Conservation (phyloP, 2,797 vertebrate species). For the Selene dorsalis region DNA sequence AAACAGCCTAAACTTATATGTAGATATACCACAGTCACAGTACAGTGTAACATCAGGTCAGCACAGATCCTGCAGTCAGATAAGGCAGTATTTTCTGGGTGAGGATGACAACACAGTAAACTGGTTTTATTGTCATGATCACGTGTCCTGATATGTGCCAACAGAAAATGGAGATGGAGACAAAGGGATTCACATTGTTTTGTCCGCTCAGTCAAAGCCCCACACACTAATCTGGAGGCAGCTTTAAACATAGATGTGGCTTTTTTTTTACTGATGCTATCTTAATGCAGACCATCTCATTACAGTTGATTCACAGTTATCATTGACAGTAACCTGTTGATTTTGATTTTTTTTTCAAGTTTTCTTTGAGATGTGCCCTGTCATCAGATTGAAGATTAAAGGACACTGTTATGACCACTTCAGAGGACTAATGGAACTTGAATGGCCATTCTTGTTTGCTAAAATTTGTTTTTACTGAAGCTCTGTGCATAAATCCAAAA, state of each 20-base stretch:
- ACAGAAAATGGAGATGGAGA: background rate
- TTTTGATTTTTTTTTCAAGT: background rate
- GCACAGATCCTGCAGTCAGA: conserved; percentile 18
- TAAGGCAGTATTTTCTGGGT: conserved; percentile 10
- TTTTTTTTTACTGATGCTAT: background rate
- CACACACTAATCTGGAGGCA: background rate
- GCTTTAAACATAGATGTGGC: background rate
- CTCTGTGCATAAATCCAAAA: background rate
- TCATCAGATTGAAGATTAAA: conserved; percentile 5
- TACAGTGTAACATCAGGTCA: background rate
- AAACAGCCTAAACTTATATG: too few relatives aligned
- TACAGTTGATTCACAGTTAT: background rate
- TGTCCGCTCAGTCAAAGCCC: background rate
- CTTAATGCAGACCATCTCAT: background rate
- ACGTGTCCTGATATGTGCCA: conserved; percentile 1
- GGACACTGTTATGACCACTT: background rate
- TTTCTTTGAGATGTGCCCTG: background rate
- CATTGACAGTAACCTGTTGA: background rate
- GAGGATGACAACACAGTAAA: conserved; percentile 36
- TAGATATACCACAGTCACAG: background rate
- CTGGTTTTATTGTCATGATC: conserved; percentile 48
- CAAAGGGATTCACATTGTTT: background rate
- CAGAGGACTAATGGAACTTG: background rate
- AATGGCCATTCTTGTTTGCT: background rate
- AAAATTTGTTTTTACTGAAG: background rate